Evolutionary conservation across 2,797 vertebrate genomes (phyloP).

Genomic region (Carapus acus): DNA sequence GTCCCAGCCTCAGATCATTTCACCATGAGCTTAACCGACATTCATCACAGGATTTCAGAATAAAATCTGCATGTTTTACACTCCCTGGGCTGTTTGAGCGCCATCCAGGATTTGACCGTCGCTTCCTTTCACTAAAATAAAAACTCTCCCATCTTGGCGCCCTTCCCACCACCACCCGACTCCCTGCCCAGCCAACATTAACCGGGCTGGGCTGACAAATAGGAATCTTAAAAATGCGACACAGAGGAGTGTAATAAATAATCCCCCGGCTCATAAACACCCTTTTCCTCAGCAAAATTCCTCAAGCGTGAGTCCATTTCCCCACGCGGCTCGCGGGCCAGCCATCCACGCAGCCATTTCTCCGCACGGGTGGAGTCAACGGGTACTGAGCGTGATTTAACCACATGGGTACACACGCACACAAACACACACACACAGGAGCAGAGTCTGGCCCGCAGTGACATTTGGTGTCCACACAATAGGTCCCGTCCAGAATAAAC

Average conservation of each 20-base stretch:
- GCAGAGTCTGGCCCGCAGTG: conserved; percentile 33
- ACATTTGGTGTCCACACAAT: conserved; percentile 68
- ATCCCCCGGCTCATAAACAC: conserved; percentile 38
- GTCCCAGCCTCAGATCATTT: no score
- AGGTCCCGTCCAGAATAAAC: conserved; percentile 62
- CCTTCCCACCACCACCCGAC: no score
- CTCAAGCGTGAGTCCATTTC: conserved; percentile 48
- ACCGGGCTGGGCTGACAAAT: neutral
- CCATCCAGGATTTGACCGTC: no score
- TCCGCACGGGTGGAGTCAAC: conserved; percentile 11
- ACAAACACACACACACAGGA: conserved; percentile 5
- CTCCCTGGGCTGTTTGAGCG: no score
- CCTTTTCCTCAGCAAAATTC: conserved; percentile 53
- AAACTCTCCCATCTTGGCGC: no score
- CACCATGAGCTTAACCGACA: no score
- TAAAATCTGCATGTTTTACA: no score
- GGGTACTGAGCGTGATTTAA: no score
- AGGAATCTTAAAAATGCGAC: conserved; percentile 14
- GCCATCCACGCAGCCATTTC: conserved; percentile 15
- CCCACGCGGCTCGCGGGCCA: conserved; percentile 18
- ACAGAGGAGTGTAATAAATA: conserved; percentile 20
- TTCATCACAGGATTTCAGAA: no score
- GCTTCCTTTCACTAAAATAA: no score
- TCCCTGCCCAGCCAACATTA: neutral
- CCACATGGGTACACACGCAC: conserved; percentile 12